Evolutionary conservation across 2,888 invertebrate genomes (phyloP), one percentile per base, ranked within the genome.

Genomic region (Drosophila nr. perissopoda): DNA sequence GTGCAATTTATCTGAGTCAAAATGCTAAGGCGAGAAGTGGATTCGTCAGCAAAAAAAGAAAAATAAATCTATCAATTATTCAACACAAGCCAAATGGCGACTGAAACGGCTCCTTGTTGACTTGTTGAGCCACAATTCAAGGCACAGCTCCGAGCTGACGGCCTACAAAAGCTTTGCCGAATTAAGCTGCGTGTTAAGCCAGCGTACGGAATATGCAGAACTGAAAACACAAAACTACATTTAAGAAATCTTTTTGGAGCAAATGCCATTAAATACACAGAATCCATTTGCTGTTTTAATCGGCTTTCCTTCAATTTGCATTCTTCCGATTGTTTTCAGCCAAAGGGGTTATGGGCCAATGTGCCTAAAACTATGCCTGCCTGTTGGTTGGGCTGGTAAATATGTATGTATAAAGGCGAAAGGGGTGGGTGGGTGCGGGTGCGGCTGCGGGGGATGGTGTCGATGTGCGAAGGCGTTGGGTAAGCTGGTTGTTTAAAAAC

Each of bases 231-330:
- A 38, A 38, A 38, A 38, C 52, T 52, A 40, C 18, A 21, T 52
- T 29, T 42, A 54, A 33, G 33, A 56, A 63, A 51, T 51, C 61
- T 64, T 60, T 66, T 54, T 53, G 4, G 36, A 46, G 34, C 46
- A 40, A 57, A 56, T 64, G 53, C 65, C 79, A 82, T 74, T 78
- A 82, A 80, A 74, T 81, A 79, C 78, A 81, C 81, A 77, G 74
- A 78, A 81, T 74, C 79, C 74, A 75, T 80, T 82, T 80, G 79
- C 16, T 68, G 79, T 79, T 82, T 82, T 42, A 80, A 80, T 80
- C 79, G 82, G 75, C 79, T 80, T 82, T 75, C 64, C 61, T 75
- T 75, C 82, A 79, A 80, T 80, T 80, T 80, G 79, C 79, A 82
- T 82, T 79, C 82, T 82, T 82, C 75, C 69, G 79, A 79, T 82